Evolutionary conservation across 2,797 vertebrate species (phyloP).

Genomic region (Xenopus petersii): DNA sequence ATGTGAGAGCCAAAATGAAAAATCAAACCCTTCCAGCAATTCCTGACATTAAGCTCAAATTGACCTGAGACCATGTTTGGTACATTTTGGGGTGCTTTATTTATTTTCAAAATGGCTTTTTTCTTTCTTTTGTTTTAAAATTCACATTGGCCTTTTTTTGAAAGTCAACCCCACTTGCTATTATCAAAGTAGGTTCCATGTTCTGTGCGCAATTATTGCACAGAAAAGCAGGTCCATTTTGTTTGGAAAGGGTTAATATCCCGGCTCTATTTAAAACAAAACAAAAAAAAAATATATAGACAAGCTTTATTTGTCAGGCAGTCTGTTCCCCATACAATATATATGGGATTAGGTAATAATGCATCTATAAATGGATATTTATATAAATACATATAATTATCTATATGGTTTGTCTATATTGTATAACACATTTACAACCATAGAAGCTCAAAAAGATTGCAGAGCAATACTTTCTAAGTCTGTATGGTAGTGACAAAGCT

Average conservation of each 20-base stretch:
- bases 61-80: slow-evolving; percentile 1
- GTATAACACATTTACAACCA: background rate
- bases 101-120: slow-evolving; percentile 1
- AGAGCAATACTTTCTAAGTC: slow-evolving; percentile 1
- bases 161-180: slow-evolving; percentile 13
- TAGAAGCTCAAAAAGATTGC: slow-evolving; percentile 3
- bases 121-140: slow-evolving; percentile 12
- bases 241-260: slow-evolving; percentile 24
- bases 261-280: slow-evolving; percentile 15
- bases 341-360: background rate
- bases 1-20: slow-evolving; percentile 4
- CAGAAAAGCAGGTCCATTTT: slow-evolving; percentile 1
- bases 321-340: background rate
- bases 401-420: background rate
- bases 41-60: slow-evolving; percentile 1
- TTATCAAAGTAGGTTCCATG: slow-evolving; percentile 9
- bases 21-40: slow-evolving; percentile 24
- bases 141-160: slow-evolving; percentile 8
- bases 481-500: slow-evolving; percentile 2
- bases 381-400: slow-evolving; percentile 17
- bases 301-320: slow-evolving; percentile 1
- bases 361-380: background rate
- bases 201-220: slow-evolving; percentile 8
- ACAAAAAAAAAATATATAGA: background rate
- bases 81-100: background rate